Base-by-base conservation (phyloP, 2,113 vertebrate genomes). In the Epinephelus moara region DNA sequence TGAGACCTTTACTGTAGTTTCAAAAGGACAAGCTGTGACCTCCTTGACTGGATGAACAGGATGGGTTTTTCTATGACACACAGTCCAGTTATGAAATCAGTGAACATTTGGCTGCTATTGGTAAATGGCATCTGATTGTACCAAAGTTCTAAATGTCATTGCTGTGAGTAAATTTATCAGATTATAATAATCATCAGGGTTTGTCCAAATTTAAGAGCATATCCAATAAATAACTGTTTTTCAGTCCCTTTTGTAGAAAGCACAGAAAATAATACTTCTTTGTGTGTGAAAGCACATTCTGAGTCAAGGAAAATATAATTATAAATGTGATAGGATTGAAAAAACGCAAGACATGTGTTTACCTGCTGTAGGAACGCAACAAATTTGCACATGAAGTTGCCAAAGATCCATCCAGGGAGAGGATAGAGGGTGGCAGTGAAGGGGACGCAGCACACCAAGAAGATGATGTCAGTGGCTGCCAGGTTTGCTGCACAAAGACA, bases 351-450 rank as follows among this genome's bases (percentile, higher is more conserved):
- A 59, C 53, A 19, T 59, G 23, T 13, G 52, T 47, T 87, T 95
- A 96, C 96, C 96, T 97, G 96, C 78, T 97, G 96, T 8, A 96
- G 91, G 87, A 96, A 97, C 45, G 96, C 96, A 17, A 96, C 96
- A 94, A 94, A 96, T 88, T 96, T 97, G 93, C 96, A 96, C 96
- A 97, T 96, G 84, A 96, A 97, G 89, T 95, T 95, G 45, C 96
- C 96, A 45, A 97, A 97, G 87, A 97, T 96, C 96, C 96, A 97
- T 45, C 95, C 94, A 4, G 96, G 96, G 21, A 97, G 95, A 15
- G 96, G 96, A 52, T 97, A 97, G 52, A 97, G 94, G 13, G 96
- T 96, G 47, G 96, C 96, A 0, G 96, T 97, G 91, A 96, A 97
- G 23, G 96, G 96, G 55, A 97, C 96, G 37, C 96, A 97, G 92